Conservation (phyloP, 2,113 vertebrate genomes). For the Mus pahari region DNA sequence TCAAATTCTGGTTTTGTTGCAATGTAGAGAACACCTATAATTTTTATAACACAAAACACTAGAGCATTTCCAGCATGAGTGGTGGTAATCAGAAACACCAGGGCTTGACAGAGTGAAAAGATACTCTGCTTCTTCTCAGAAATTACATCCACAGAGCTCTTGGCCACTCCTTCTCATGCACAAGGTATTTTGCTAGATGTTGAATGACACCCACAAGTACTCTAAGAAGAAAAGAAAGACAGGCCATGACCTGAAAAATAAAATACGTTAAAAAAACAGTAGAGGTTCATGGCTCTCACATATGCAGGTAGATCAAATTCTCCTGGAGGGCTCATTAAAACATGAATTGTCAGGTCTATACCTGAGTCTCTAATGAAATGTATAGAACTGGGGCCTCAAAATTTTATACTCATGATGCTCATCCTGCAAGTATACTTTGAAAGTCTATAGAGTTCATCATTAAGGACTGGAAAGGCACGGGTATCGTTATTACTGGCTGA, state of each 20-base stretch:
- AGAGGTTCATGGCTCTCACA: not conserved
- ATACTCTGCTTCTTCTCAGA: constrained; percentile 13
- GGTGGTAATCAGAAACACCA: not conserved
- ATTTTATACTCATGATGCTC: not conserved
- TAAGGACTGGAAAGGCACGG: not conserved
- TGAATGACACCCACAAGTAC: not conserved
- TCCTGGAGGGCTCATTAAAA: not conserved
- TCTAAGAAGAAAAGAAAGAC: not conserved
- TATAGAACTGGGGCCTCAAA: not conserved
- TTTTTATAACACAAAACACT: not conserved
- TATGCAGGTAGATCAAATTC: not conserved
- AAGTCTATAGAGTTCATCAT: not conserved
- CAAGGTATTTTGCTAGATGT: not conserved
- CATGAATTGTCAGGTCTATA: not conserved
- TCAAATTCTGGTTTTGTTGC: not conserved
- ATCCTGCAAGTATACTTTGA: not conserved
- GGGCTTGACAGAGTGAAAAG: not conserved
- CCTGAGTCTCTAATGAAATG: not conserved
- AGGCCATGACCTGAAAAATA: not conserved
- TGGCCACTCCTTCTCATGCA: not conserved
- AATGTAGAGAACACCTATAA: not conserved
- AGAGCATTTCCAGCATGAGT: not conserved
- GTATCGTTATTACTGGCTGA: not conserved
- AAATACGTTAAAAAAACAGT: not conserved
- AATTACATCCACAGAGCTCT: not conserved